A percentile compares a stretch with the other conserved stretches of the same genome.
phyloP scores from a whole-genome alignment of 2,888 invertebrate species.

The Polydrusus pterygomalis region DNA sequence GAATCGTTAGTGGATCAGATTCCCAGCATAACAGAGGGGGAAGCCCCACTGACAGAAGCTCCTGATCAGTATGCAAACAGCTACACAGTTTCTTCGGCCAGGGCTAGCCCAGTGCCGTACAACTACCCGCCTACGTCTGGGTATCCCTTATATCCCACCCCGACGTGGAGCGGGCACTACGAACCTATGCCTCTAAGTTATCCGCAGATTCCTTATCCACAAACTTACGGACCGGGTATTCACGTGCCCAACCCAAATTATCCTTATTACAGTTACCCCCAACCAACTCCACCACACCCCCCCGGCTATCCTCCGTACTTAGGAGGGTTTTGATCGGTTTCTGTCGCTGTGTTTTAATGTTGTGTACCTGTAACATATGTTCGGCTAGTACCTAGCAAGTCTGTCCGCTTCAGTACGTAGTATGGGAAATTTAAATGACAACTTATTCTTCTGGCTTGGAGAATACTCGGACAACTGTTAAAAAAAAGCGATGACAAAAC shows the following conservation, averaged over 20 bases:
- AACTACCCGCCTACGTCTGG: conserved; percentile 68
- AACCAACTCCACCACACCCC: conserved; percentile 70
- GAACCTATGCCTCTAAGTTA: conserved; percentile 73
- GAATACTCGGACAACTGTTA: conserved; percentile 14
- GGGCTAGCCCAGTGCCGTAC: conserved; percentile 69
- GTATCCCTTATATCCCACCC: conserved; percentile 70
- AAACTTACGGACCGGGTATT: conserved; percentile 74
- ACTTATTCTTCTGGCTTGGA: conserved; percentile 32
- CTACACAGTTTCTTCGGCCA: conserved; percentile 70
- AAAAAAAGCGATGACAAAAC: too few relatives aligned
- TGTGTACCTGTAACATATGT: conserved; percentile 74
- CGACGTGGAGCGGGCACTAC: conserved; percentile 70
- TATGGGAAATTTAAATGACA: conserved; percentile 54
- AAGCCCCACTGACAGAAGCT: conserved; percentile 69
- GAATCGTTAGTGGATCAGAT: conserved; percentile 94
- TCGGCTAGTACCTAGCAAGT: conserved; percentile 74
- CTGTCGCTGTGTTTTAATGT: conserved; percentile 73
- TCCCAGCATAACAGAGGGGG: conserved; percentile 88
- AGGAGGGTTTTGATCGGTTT: conserved; percentile 73
- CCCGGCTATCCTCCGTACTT: conserved; percentile 71
- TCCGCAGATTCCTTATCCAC: conserved; percentile 68
- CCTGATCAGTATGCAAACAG: conserved; percentile 71
- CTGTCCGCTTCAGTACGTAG: conserved; percentile 65
- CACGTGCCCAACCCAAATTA: conserved; percentile 83
- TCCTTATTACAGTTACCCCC: conserved; percentile 75